Conservation (phyloP, 2,113 vertebrate genomes). For the Melanerpes aurifrons region DNA sequence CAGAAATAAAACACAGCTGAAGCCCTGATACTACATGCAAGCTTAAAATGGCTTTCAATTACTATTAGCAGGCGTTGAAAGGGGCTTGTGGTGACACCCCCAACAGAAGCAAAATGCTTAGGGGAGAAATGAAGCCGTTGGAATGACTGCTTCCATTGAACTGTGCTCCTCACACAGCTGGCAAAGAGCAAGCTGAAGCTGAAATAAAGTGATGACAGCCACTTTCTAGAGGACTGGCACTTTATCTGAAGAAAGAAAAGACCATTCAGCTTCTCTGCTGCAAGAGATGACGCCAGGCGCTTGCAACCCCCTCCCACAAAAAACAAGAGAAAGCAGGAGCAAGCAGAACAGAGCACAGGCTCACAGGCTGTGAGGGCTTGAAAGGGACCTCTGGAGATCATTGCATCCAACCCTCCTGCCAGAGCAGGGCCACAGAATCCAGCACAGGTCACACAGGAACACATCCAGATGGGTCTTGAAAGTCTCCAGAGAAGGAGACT, state of each 20-base stretch:
- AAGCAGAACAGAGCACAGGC: neutral
- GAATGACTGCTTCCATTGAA: slow-evolving; percentile 23
- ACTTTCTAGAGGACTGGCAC: neutral
- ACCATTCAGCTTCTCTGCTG: neutral
- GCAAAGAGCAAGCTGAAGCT: slow-evolving; percentile 30
- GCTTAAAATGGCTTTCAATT: slow-evolving; percentile 41
- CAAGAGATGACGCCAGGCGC: neutral
- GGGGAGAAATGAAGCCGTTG: slow-evolving; percentile 11
- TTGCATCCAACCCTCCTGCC: no score
- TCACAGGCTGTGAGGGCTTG: no score
- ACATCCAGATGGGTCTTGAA: no score
- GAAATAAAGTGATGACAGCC: slow-evolving; percentile 17
- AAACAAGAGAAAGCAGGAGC: neutral
- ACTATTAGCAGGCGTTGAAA: slow-evolving; percentile 29
- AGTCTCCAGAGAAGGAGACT: no score
- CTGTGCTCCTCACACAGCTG: neutral
- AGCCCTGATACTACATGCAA: neutral
- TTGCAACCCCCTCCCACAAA: neutral
- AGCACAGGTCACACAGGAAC: no score
- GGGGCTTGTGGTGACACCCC: slow-evolving; percentile 17
- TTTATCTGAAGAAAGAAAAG: neutral
- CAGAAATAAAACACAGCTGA: slow-evolving; percentile 24
- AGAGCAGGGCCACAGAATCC: no score
- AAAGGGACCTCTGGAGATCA: no score
- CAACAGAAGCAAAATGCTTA: slow-evolving; percentile 21